phyloP scores from a whole-genome alignment of 2,888 invertebrate species.

The Dynastes grantii region DNA sequence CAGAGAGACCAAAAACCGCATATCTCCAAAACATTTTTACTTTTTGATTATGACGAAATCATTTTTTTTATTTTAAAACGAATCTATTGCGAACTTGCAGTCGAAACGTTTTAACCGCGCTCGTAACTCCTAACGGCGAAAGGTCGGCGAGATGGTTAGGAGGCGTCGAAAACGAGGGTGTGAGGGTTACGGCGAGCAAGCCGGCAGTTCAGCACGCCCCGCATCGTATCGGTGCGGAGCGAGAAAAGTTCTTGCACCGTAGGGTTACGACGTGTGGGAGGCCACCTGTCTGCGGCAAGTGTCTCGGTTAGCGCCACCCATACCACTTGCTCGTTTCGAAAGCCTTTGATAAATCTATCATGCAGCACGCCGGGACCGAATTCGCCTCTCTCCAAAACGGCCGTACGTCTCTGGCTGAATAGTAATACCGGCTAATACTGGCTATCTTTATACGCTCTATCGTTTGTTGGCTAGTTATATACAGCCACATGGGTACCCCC shows the following conservation, averaged over 20 bases:
- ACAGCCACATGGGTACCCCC: no score
- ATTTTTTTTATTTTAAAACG: no score
- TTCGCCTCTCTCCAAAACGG: not conserved
- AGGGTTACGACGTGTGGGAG: conserved; percentile 63
- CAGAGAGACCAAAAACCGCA: no score
- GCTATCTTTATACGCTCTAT: no score
- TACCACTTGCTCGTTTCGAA: conserved; percentile 51
- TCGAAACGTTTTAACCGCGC: no score
- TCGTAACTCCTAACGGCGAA: not conserved
- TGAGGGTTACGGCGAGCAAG: conserved; percentile 52
- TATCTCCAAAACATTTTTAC: no score
- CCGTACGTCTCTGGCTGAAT: no score
- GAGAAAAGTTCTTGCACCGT: conserved; percentile 53
- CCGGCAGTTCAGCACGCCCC: conserved; percentile 49
- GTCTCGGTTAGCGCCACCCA: conserved; percentile 67
- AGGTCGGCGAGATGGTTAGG: conserved; percentile 13
- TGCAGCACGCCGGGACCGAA: conserved; percentile 51
- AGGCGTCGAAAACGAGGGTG: conserved; percentile 16
- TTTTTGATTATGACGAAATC: no score
- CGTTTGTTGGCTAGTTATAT: no score
- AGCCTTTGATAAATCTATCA: conserved; percentile 66
- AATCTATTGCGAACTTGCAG: no score
- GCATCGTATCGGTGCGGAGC: conserved; percentile 40
- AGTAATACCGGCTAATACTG: no score
- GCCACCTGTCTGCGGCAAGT: conserved; percentile 70